Evolutionary conservation across 2,113 vertebrate species (phyloP).

Genomic region (Oryzias celebensis): DNA sequence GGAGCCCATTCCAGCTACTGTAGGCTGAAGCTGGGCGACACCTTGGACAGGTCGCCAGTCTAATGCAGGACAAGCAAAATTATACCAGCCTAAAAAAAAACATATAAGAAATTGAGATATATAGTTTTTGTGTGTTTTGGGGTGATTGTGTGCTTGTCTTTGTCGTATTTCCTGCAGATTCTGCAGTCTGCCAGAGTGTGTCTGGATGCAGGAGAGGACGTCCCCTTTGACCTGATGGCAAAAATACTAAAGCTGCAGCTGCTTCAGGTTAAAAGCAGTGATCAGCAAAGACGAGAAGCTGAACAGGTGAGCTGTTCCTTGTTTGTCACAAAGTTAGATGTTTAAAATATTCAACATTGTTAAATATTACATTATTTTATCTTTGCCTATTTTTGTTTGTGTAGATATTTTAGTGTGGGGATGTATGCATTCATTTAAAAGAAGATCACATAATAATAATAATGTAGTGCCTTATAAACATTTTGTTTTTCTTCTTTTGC

Average conservation of each 20-base stretch:
- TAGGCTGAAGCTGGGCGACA: no score
- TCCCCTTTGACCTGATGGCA: slow-evolving; percentile 83
- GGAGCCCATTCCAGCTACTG: no score
- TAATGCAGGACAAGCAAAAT: no score
- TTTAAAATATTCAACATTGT: no score
- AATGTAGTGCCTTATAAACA: not conserved
- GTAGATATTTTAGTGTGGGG: not conserved
- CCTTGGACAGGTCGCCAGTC: no score
- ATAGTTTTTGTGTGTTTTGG: not conserved
- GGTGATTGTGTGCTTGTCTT: not conserved
- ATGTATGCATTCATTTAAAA: no score
- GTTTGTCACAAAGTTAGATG: no score
- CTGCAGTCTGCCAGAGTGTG: slow-evolving; percentile 78
- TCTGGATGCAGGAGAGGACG: slow-evolving; percentile 78
- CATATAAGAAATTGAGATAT: no score
- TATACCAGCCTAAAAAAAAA: no score
- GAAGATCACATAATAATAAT: no score
- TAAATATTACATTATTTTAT: no score
- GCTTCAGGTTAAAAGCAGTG: slow-evolving; percentile 81
- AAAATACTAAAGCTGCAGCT: slow-evolving; percentile 92
- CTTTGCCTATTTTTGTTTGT: not conserved
- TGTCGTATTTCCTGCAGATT: slow-evolving; percentile 70
- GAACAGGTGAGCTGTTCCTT: slow-evolving; percentile 66
- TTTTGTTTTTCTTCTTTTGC: not conserved
- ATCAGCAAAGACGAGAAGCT: slow-evolving; percentile 75